Conservation (phyloP, 1,140 invertebrate species). For the Drosophila simulans region DNA sequence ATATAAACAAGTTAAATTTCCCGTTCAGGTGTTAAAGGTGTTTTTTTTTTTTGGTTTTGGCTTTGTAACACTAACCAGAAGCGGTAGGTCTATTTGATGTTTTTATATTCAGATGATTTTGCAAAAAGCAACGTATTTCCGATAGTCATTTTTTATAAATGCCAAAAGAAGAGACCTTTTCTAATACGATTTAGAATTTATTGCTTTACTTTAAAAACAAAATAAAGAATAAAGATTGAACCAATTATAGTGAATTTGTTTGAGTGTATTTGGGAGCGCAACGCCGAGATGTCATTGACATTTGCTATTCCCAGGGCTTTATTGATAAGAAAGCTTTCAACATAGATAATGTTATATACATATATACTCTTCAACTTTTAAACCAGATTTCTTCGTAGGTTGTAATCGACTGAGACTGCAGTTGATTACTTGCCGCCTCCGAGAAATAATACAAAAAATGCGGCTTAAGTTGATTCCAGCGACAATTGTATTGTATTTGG, state of each 20-base stretch:
- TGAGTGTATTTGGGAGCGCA: neutral
- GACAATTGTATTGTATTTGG: neutral
- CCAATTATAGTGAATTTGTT: neutral
- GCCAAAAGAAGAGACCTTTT: neutral
- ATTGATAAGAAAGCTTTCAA: neutral
- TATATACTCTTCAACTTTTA: neutral
- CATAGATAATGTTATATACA: neutral
- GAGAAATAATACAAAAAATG: neutral
- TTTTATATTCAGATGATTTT: neutral
- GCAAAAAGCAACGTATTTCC: no score
- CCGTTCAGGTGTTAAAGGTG: conserved; percentile 32
- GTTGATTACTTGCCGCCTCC: neutral
- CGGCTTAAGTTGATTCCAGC: neutral
- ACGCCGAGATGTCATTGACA: neutral
- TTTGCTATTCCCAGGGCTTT: neutral
- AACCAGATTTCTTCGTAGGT: neutral
- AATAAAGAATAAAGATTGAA: no score
- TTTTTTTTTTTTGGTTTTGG: conserved; percentile 20
- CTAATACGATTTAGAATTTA: no score
- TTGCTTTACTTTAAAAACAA: no score
- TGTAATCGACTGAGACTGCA: neutral
- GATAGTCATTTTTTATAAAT: neutral
- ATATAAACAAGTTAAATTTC: conserved; percentile 49
- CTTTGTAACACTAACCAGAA: conserved; percentile 14
- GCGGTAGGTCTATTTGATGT: conserved; percentile 37